Evolutionary conservation across 2,888 invertebrate species (phyloP).

Genomic region (Ophion slaviceki): DNA sequence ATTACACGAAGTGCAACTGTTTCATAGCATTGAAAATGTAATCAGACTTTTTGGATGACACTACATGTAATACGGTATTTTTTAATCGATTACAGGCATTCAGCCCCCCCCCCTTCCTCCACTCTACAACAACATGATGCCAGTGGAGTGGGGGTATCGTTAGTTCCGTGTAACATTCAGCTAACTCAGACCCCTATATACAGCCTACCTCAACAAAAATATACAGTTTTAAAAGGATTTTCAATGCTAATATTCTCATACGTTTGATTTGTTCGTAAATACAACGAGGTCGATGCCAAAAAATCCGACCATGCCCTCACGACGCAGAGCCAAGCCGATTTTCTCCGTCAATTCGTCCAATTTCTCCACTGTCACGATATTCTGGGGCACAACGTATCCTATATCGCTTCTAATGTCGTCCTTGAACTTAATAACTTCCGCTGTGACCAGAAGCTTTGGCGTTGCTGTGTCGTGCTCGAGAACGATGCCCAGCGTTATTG

Average conservation of each 20-base stretch:
- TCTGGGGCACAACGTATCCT: constrained; percentile 70
- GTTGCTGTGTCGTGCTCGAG: constrained; percentile 71
- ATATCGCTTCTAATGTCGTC: constrained; percentile 63
- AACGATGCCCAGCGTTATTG: constrained; percentile 69
- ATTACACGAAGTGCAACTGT: too few relatives aligned
- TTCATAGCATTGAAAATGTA: too few relatives aligned
- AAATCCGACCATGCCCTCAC: constrained; percentile 69
- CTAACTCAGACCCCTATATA: too few relatives aligned
- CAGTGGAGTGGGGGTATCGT: too few relatives aligned
- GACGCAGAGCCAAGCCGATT: constrained; percentile 58
- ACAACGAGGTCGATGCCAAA: constrained; percentile 69
- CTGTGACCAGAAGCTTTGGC: constrained; percentile 63
- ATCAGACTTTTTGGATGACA: too few relatives aligned
- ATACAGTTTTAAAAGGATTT: too few relatives aligned
- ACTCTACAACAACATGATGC: too few relatives aligned
- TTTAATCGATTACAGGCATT: too few relatives aligned
- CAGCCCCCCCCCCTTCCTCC: too few relatives aligned
- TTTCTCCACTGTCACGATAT: constrained; percentile 49
- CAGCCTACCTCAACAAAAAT: too few relatives aligned
- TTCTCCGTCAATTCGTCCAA: constrained; percentile 59
- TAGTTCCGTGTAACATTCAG: too few relatives aligned
- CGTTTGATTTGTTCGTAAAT: constrained; percentile 61
- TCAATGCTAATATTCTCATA: neutral
- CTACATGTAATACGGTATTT: too few relatives aligned
- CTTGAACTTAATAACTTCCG: constrained; percentile 68